phyloP scores from a whole-genome alignment of 1,140 invertebrate species.

The Druon quercuslanigerum region DNA sequence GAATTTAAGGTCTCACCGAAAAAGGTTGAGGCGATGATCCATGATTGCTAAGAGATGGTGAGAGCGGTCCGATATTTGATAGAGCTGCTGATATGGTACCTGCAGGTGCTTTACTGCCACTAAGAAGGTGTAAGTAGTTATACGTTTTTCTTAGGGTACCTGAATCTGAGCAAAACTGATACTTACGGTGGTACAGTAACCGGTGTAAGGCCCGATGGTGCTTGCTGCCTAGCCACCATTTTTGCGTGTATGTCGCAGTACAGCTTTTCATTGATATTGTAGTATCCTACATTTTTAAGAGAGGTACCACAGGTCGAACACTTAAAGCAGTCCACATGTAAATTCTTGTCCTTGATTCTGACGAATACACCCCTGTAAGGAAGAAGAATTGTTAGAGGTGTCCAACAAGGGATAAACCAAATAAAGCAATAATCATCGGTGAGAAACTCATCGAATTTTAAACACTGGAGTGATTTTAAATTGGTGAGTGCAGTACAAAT shows the following conservation, averaged over 20 bases:
- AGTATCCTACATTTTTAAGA: slow-evolving; percentile 96
- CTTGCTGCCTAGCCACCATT: slow-evolving; percentile 88
- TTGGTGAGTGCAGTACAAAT: slow-evolving; percentile 35
- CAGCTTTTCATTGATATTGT: slow-evolving; percentile 95
- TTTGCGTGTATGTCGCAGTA: slow-evolving; percentile 98
- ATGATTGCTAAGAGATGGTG: slow-evolving; percentile 73
- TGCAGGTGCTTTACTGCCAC: slow-evolving; percentile 79
- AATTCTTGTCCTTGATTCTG: slow-evolving; percentile 95
- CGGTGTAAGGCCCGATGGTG: slow-evolving; percentile 84
- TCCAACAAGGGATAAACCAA: neutral
- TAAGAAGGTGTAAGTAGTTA: slow-evolving; percentile 58
- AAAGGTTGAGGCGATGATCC: slow-evolving; percentile 69
- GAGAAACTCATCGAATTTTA: neutral
- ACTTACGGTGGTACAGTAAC: slow-evolving; percentile 88
- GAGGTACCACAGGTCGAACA: slow-evolving; percentile 96
- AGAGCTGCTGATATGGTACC: slow-evolving; percentile 82
- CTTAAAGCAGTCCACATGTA: slow-evolving; percentile 98
- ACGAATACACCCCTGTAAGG: slow-evolving; percentile 93
- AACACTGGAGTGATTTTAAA: slow-evolving; percentile 45
- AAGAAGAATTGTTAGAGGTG: slow-evolving; percentile 32
- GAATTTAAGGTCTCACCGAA: slow-evolving; percentile 65
- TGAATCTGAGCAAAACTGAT: slow-evolving; percentile 25
- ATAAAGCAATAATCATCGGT: slow-evolving; percentile 21
- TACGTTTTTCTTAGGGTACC: neutral
- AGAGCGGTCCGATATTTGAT: slow-evolving; percentile 75